A percentile compares a stretch with the other conserved stretches of the same genome.
phyloP scores from a whole-genome alignment of 1,140 invertebrate species.

The Polypedilum pembai region DNA sequence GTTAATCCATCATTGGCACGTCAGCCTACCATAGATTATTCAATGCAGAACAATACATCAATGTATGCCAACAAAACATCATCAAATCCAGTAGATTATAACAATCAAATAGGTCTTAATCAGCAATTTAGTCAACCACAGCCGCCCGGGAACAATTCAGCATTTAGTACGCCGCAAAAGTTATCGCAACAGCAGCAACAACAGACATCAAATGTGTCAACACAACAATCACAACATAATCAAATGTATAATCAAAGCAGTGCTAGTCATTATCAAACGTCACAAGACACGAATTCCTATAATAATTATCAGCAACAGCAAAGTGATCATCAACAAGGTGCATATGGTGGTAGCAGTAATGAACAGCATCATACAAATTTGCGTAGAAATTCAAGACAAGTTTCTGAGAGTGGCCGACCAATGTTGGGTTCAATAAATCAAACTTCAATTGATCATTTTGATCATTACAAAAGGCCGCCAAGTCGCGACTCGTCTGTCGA shows the following conservation, averaged over 20 bases:
- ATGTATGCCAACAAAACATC: conserved; percentile 12
- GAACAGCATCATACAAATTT: conserved; percentile 31
- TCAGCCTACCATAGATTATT: conserved; percentile 30
- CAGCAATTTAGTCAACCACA: conserved; percentile 25
- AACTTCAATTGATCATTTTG: conserved; percentile 65
- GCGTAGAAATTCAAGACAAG: conserved; percentile 45
- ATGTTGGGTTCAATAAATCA: conserved; percentile 47
- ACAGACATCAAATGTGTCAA: conserved; percentile 31
- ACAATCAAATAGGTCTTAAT: conserved; percentile 30
- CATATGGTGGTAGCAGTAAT: background rate
- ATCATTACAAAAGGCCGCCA: conserved; percentile 86
- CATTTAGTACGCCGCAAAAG: conserved; percentile 31
- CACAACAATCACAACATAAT: conserved; percentile 33
- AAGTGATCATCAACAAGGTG: conserved; percentile 28
- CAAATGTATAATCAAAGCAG: conserved; percentile 30
- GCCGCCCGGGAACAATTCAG: conserved; percentile 30
- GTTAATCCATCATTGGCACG: conserved; percentile 31
- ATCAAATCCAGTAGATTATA: conserved; percentile 29
- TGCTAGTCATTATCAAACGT: conserved; percentile 23
- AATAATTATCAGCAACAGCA: conserved; percentile 33
- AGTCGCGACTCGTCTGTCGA: conserved; percentile 82
- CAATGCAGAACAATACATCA: conserved; percentile 25
- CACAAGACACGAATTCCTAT: conserved; percentile 30
- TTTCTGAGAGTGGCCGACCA: conserved; percentile 46
- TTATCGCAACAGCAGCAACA: conserved; percentile 32